Percentiles rank a stretch among this genome's conserved stretches.
phyloP scores from a whole-genome alignment of 2,113 vertebrate species.

The Lampris incognitus region DNA sequence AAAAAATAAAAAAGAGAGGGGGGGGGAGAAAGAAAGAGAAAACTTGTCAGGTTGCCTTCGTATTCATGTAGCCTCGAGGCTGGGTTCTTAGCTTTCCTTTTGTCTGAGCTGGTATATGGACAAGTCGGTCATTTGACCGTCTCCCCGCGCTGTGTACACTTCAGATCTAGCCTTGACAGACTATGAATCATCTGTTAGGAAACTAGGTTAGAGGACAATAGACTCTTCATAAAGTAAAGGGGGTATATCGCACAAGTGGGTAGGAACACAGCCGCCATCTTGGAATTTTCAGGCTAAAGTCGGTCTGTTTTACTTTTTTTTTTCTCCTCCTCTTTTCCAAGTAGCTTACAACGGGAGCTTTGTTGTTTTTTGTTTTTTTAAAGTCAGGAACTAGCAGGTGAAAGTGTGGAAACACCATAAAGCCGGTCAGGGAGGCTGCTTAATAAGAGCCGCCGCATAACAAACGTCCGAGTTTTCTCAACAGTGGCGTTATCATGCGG shows the following conservation, averaged over 20 bases:
- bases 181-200: constrained; percentile 74
- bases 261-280: constrained; percentile 45
- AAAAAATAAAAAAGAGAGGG: neutral
- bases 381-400: no score
- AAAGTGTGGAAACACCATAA: no score
- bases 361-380: neutral
- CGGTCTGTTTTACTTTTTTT: constrained; percentile 44
- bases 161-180: constrained; percentile 67
- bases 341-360: constrained; percentile 22
- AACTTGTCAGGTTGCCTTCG: constrained; percentile 55
- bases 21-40: constrained; percentile 6
- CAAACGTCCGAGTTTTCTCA: constrained; percentile 21
- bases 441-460: constrained; percentile 14
- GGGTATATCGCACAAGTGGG: constrained; percentile 45
- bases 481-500: neutral
- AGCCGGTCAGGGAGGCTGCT: neutral
- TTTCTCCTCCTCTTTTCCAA: constrained; percentile 15
- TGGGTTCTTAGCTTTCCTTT: constrained; percentile 73
- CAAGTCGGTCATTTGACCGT: constrained; percentile 74
- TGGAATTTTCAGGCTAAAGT: constrained; percentile 33
- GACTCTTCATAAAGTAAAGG: constrained; percentile 67
- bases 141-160: constrained; percentile 66
- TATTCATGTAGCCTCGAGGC: constrained; percentile 60
- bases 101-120: constrained; percentile 66
- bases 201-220: constrained; percentile 79